Conservation (phyloP, 2,888 invertebrate genomes). For the Drosophila nr. perissopoda region DNA sequence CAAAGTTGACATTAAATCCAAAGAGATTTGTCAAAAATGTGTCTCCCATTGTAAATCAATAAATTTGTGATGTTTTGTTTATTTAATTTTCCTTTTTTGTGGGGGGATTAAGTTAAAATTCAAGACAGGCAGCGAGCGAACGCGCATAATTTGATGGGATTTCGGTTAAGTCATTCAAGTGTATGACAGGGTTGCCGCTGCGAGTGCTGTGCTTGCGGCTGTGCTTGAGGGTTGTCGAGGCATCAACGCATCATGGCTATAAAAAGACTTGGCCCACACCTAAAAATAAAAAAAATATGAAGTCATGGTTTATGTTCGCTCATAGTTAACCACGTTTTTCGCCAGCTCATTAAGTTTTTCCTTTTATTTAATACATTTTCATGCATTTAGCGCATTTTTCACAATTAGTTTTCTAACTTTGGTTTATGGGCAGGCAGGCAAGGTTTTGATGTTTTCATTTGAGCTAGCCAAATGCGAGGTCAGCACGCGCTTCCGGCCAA, state of each 20-base stretch:
- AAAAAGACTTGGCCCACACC: conserved; percentile 57
- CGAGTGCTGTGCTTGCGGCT: not conserved
- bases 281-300: conserved; percentile 36
- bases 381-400: conserved; percentile 63
- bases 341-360: conserved; percentile 21
- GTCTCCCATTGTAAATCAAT: conserved; percentile 48
- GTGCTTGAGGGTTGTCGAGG: conserved; percentile 38
- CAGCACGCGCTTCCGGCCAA: conserved; percentile 70
- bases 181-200: conserved; percentile 38
- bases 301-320: conserved; percentile 41
- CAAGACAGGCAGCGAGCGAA: conserved; percentile 70
- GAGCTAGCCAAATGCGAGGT: conserved; percentile 56
- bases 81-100: not conserved
- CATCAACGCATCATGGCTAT: conserved; percentile 57
- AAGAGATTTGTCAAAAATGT: conserved; percentile 64
- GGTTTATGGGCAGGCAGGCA: not conserved
- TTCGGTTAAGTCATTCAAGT: conserved; percentile 72
- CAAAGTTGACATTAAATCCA: conserved; percentile 40
- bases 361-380: conserved; percentile 5
- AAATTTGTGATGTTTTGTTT: conserved; percentile 29
- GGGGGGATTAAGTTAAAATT: conserved; percentile 49
- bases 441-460: conserved; percentile 45
- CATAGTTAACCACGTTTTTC: conserved; percentile 4
- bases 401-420: conserved; percentile 12
- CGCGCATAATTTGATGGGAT: conserved; percentile 79